Evolutionary conservation across 2,888 invertebrate species (phyloP), one percentile per base, ranked within the genome.

Genomic region (Unio pictorum): DNA sequence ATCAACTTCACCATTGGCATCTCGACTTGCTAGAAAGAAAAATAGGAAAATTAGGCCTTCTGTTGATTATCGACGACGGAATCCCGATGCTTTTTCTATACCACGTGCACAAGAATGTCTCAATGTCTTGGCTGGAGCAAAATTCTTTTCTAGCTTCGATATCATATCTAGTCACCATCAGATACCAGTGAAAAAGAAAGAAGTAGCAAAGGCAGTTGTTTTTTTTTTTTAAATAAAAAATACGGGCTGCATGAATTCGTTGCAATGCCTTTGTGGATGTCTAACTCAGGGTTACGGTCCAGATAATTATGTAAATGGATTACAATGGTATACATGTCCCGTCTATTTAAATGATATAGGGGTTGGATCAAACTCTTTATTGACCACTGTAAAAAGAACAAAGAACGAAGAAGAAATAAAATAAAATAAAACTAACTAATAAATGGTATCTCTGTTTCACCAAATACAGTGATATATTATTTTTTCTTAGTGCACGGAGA

Each of bases 161-260:
- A 56, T 76, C 7, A 73, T 66, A 1, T 68, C 68, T 20, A 72
- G 74, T 20, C 74, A 68, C 55, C 72, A 72, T 55, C 74, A 76
- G 56, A 67, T 76, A 55, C 76, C 17, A 58, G 74, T 15, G 67
- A 73, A 45, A 45, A 67, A 23, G 62, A 55, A 45, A 72, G 72
- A 55, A 70, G 69, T 54, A 70, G 69, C 18, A 76, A 78, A 64
- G 76, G 70, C 7, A 23, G 23, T 23, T 72, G 74, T 17, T 26
- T 75, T 77, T 59, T 55, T 61, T 20, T 23, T 23, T 23, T 0
- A 23, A 23, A 23, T 23, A 75, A 69, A 20, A 71, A 70, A 45
- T 71, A 69, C 64, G 72, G 74, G 8, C 60, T 77, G 1, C 74
- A 64, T 23, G 64, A 64, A 64, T 57, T 56, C n/a, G 11, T 26